phyloP scores from a whole-genome alignment of 2,888 invertebrate genomes.

The Cataglyphis rosenhaueri region DNA sequence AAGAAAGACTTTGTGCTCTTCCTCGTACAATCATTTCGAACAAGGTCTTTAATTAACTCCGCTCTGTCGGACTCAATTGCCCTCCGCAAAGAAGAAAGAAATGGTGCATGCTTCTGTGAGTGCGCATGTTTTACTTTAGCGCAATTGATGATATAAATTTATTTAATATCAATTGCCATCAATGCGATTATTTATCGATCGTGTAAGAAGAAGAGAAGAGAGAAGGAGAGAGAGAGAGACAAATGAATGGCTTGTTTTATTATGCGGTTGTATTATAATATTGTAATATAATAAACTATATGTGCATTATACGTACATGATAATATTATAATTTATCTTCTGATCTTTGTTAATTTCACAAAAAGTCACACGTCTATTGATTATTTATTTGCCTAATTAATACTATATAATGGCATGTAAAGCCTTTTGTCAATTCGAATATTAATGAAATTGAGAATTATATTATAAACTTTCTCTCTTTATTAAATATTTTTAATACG shows the following conservation, averaged over 20 bases:
- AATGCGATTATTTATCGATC: not conserved
- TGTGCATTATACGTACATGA: not conserved
- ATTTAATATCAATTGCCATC: constrained; percentile 47
- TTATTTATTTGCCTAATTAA: constrained; percentile 24
- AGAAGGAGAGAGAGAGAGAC: not conserved
- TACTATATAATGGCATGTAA: not conserved
- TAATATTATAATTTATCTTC: constrained; percentile 14
- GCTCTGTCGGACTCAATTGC: constrained; percentile 71
- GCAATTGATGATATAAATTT: constrained; percentile 54
- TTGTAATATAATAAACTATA: not conserved
- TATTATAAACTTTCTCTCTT: not conserved
- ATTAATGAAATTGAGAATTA: not conserved
- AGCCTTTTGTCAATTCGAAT: not conserved
- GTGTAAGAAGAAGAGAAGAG: not conserved
- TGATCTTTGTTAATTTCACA: constrained; percentile 10
- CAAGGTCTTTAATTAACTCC: constrained; percentile 75
- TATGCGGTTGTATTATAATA: not conserved
- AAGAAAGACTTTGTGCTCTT: constrained; percentile 54
- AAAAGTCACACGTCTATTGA: not conserved
- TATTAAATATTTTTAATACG: constrained; percentile 9
- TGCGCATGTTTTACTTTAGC: constrained; percentile 46
- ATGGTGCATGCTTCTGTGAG: constrained; percentile 54
- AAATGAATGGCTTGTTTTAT: not conserved
- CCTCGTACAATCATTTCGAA: constrained; percentile 53
- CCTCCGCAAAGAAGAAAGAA: constrained; percentile 53